phyloP scores from a whole-genome alignment of 2,888 invertebrate species.

The Perdita meconis region DNA sequence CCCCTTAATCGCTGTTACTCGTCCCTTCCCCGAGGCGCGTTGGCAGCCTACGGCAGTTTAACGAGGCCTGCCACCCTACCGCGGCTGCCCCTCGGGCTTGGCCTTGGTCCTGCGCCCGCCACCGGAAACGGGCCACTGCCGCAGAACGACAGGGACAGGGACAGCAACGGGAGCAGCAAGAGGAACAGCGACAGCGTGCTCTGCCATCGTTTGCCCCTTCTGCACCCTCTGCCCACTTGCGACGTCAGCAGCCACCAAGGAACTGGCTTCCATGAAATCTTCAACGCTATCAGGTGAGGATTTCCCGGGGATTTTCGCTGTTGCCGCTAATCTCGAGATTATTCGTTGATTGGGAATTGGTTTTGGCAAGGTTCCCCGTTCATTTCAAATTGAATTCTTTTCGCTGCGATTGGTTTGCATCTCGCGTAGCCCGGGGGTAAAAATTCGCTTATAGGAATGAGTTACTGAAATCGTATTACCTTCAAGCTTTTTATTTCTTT shows the following conservation, averaged over 20 bases:
- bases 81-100: conserved; percentile 84
- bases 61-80: conserved; percentile 85
- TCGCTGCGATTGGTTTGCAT: background rate
- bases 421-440: too few species aligned
- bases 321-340: background rate
- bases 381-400: background rate
- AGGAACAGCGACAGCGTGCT: conserved; percentile 86
- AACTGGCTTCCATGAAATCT: conserved; percentile 84
- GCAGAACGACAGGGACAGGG: conserved; percentile 75
- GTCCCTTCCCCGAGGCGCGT: conserved; percentile 85
- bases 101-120: conserved; percentile 79
- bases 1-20: conserved; percentile 83
- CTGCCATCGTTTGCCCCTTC: conserved; percentile 84
- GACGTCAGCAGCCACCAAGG: conserved; percentile 82
- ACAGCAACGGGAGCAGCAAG: conserved; percentile 83
- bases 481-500: too few species aligned
- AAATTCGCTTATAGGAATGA: too few species aligned
- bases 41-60: conserved; percentile 84
- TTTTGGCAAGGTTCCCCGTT: too few species aligned
- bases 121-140: conserved; percentile 73
- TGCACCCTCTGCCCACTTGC: conserved; percentile 86
- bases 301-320: background rate
- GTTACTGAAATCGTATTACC: too few species aligned
- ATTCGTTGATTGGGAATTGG: conserved; percentile 5
- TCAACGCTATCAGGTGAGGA: conserved; percentile 80